phyloP scores from a whole-genome alignment of 2,888 invertebrate species.

The Papilio demoleus region DNA sequence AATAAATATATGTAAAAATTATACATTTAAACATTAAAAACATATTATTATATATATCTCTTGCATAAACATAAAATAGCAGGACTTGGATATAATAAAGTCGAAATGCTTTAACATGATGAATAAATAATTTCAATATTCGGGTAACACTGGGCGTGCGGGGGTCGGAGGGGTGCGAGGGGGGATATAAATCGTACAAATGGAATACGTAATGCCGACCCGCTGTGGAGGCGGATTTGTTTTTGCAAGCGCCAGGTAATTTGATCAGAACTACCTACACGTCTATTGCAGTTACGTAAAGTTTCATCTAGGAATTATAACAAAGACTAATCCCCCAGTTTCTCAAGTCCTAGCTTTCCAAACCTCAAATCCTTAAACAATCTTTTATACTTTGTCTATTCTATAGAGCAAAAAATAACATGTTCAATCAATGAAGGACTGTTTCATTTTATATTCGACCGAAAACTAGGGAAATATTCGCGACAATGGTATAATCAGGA shows the following conservation, averaged over 20 bases:
- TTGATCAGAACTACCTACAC: slow-evolving; percentile 17
- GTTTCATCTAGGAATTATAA: too few species aligned
- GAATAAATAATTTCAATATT: slow-evolving; percentile 34
- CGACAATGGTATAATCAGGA: too few species aligned
- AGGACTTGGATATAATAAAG: slow-evolving; percentile 16
- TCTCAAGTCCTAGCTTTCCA: too few species aligned
- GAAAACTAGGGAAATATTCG: too few species aligned
- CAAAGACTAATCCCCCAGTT: too few species aligned
- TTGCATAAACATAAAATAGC: slow-evolving; percentile 5
- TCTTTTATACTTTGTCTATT: too few species aligned
- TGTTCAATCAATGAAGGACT: too few species aligned
- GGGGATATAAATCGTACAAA: slow-evolving; percentile 32
- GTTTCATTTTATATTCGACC: too few species aligned
- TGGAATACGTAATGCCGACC: slow-evolving; percentile 30
- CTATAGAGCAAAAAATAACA: too few species aligned
- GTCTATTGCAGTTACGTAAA: neutral
- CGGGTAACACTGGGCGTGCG: slow-evolving; percentile 23
- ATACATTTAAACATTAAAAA: too few species aligned
- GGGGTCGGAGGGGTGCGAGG: neutral
- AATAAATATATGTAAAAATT: neutral
- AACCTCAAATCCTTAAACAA: too few species aligned
- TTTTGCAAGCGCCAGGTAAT: slow-evolving; percentile 26
- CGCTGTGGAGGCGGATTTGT: slow-evolving; percentile 19
- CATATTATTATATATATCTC: neutral
- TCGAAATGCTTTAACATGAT: slow-evolving; percentile 16